These are phyloP conservation scores for Epinephelus coioides DNA, from an alignment of 2,797 vertebrate species.

Conservation along the genomic window DNA sequence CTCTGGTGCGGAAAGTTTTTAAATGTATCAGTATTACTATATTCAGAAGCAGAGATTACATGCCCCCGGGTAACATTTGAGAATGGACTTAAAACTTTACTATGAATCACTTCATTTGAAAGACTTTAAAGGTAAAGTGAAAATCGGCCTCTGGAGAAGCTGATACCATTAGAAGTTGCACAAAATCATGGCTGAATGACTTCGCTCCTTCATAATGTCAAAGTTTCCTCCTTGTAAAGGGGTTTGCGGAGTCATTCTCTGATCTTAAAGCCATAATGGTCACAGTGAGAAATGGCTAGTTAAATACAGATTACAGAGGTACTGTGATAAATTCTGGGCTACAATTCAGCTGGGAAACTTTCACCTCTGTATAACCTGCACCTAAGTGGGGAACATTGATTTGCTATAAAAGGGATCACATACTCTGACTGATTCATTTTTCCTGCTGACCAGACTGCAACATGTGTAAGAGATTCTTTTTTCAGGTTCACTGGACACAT, in stretches of 20 bases:
- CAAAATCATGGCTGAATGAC: constrained; percentile 56
- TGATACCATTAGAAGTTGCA: constrained; percentile 48
- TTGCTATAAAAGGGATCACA: constrained; percentile 59
- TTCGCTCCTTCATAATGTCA: constrained; percentile 55
- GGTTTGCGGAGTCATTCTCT: constrained; percentile 57
- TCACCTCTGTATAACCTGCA: constrained; percentile 68
- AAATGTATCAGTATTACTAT: constrained; percentile 21
- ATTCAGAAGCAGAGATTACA: constrained; percentile 42
- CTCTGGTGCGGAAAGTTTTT: constrained; percentile 4
- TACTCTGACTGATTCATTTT: constrained; percentile 15
- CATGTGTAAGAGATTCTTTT: constrained; percentile 59
- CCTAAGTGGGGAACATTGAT: constrained; percentile 63
- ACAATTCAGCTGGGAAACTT: constrained; percentile 65
- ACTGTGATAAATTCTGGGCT: constrained; percentile 59
- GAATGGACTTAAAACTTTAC: constrained; percentile 31
- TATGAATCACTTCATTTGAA: constrained; percentile 44
- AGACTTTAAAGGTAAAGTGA: constrained; percentile 47
- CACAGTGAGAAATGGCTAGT: constrained; percentile 68
- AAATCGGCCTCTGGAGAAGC: constrained; percentile 44
- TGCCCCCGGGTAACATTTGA: constrained; percentile 18
- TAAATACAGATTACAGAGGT: constrained; percentile 66
- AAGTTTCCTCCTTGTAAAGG: constrained; percentile 42
- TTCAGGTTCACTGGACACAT: constrained; percentile 55
- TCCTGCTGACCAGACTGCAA: constrained; percentile 40
- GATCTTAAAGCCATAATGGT: constrained; percentile 57